Base-by-base conservation (phyloP, 1,140 invertebrate species). In the Polypedilum pembai region DNA sequence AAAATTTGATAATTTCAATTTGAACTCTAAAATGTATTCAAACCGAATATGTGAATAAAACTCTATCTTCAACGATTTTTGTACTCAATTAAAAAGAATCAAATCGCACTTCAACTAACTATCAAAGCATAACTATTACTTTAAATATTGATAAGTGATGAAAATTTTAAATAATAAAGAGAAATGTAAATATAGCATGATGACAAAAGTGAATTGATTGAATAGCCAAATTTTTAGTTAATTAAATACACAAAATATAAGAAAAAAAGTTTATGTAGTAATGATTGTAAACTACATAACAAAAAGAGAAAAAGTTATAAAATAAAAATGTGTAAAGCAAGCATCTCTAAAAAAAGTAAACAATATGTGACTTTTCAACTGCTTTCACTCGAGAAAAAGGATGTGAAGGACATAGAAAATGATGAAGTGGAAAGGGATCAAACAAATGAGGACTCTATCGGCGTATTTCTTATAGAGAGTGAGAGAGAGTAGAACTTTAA, bases 201-300 rank as follows among this genome's bases (percentile, higher is more conserved):
- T 20, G 20, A 69, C 17, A 69, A 21, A 69, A 20, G 65, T 69
- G 65, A 69, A 69, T 69, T 18, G 65, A 69, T 21, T 12, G 65
- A 69, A 69, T 69, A 69, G 65, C 65, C 65, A 69, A 69, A 69
- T 69, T 69, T 33, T 69, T 69, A 69, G 65, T 69, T 69, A 69
- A 69, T 69, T 69, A 69, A 69, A 10, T 20, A 18, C 18, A 18
- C 2, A 18, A 69, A 20, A 7, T n/a, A 21, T 66, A n/a, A 66
- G n/a, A 69, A 10, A 10, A 69, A 8, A 69, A 10, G 17, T 69
- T 69, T 18, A 20, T 69, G 17, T 7, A 69, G 18, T n/a, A 69
- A 69, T 20, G 15, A 69, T 10, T 69, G 65, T 69, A 69, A 69
- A 17, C 18, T 21, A 20, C 65, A 20, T 69, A 1, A 20, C 7